These are phyloP conservation scores for Psilopogon haemacephalus DNA, from an alignment of 2,113 vertebrate genomes.

Conservation along the genomic window DNA sequence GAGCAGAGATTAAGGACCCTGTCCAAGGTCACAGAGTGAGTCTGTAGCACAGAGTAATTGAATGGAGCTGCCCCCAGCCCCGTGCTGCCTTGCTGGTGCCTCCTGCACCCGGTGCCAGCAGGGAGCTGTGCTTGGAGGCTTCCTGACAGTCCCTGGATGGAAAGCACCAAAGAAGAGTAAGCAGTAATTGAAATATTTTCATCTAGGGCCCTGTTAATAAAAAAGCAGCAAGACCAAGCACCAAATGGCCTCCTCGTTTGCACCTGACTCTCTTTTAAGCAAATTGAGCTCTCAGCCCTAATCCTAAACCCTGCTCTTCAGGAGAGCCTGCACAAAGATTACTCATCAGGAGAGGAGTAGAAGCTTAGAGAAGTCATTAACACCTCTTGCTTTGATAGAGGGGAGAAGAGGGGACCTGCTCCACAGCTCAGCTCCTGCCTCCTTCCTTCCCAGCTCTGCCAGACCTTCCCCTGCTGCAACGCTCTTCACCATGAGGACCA, in stretches of 20 bases:
- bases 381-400: not conserved
- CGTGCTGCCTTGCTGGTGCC: not conserved
- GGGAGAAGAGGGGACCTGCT: not conserved
- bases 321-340: not conserved
- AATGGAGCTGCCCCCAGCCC: not conserved
- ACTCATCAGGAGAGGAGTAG: not conserved
- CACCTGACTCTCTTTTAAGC: slow-evolving; percentile 35
- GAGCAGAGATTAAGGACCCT: not conserved
- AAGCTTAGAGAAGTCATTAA: not conserved
- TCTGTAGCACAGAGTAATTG: not conserved
- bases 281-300: slow-evolving; percentile 37
- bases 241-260: slow-evolving; percentile 9
- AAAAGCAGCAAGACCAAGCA: not conserved
- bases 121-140: not conserved
- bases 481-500: accelerated
- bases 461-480: accelerated
- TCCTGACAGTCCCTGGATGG: not conserved
- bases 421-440: not conserved
- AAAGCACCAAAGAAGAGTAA: not conserved
- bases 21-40: slow-evolving; percentile 10
- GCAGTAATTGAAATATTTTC: not conserved
- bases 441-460: not conserved
- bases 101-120: not conserved
- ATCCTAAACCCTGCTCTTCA: not conserved
- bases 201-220: not conserved